Conservation (phyloP, 2,797 vertebrate genomes). For the Ispidina lecontei region DNA sequence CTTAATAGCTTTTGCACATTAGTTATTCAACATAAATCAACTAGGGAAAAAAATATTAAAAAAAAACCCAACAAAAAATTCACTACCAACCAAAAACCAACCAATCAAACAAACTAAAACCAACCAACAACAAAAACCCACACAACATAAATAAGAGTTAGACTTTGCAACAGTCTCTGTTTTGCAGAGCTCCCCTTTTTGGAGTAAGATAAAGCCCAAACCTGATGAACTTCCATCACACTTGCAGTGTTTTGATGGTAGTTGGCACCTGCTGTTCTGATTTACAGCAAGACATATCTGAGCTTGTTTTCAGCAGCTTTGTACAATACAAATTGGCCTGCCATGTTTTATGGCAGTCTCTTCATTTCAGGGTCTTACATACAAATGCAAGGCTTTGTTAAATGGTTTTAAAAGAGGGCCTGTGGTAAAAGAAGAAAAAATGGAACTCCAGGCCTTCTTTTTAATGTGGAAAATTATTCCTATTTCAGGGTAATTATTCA, state of each 20-base stretch:
- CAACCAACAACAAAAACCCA: too few relatives aligned
- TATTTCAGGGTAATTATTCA: neutral
- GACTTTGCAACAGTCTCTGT: neutral
- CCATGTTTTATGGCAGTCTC: neutral
- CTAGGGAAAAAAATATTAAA: neutral
- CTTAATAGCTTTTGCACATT: neutral
- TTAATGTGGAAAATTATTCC: constrained; percentile 16
- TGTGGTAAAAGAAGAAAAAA: neutral
- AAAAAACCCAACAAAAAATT: neutral
- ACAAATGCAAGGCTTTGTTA: neutral
- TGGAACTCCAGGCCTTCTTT: neutral
- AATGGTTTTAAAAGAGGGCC: neutral
- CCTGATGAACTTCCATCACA: neutral
- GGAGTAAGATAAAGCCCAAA: neutral
- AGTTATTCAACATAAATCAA: neutral
- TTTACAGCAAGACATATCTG: neutral
- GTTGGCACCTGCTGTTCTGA: neutral
- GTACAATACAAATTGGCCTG: neutral
- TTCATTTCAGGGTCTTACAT: neutral
- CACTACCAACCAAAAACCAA: too few relatives aligned
- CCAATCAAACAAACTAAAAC: too few relatives aligned
- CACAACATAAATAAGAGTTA: neutral
- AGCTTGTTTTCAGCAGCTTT: constrained; percentile 1
- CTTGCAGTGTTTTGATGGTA: neutral
- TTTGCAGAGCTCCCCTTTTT: neutral